These are phyloP conservation scores for Tupiocoris notatus DNA, from an alignment of 2,888 invertebrate species.

Conservation along the genomic window DNA sequence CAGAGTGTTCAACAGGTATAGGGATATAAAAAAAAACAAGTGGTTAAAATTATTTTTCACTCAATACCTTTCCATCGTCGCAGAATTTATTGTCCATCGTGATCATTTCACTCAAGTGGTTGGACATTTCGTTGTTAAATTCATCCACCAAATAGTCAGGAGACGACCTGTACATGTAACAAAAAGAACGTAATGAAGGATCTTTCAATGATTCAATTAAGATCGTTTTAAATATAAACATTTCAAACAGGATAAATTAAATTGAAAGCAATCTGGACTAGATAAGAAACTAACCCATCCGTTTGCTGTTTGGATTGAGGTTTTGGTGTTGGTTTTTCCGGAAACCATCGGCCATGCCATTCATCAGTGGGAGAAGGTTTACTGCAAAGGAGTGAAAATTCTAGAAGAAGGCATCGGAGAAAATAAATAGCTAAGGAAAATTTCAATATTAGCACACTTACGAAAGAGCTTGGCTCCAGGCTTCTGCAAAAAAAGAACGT, in stretches of 20 bases:
- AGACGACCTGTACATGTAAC: constrained; percentile 1
- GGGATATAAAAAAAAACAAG: not conserved
- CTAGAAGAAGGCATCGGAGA: not conserved
- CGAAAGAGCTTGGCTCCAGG: not conserved
- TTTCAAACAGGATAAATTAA: no score
- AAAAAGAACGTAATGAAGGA: no score
- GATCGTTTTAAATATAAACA: no score
- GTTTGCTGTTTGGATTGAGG: not conserved
- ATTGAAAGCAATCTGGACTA: no score
- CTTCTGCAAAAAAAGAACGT: not conserved
- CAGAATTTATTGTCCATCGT: constrained; percentile 46
- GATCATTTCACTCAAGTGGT: constrained; percentile 41
- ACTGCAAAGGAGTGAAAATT: no score
- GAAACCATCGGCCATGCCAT: constrained; percentile 40
- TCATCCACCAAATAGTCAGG: constrained; percentile 19
- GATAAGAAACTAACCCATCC: no score
- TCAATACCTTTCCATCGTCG: constrained; percentile 47
- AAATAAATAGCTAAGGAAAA: not conserved
- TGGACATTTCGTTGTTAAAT: not conserved
- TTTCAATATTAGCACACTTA: not conserved
- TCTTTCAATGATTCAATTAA: no score
- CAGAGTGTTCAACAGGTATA: no score
- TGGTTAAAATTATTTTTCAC: not conserved
- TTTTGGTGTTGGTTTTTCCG: constrained; percentile 10
- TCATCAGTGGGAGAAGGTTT: not conserved